phyloP scores from a whole-genome alignment of 2,888 invertebrate species.

The Chaitophorus viminalis region DNA sequence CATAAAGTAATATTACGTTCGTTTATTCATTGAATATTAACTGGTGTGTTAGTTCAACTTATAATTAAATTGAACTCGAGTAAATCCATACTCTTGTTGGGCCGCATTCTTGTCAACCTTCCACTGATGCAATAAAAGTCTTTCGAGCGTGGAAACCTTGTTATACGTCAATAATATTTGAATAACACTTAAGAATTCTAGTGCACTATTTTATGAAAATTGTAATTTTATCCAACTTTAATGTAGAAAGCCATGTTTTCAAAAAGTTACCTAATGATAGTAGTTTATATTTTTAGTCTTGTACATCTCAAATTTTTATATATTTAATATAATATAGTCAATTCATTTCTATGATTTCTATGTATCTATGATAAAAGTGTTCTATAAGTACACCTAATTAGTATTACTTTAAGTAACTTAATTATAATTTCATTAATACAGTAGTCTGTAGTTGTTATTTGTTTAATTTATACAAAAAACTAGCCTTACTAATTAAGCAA shows the following conservation, averaged over 20 bases:
- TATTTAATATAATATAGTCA: neutral
- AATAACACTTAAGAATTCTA: neutral
- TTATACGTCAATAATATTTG: conserved; percentile 36
- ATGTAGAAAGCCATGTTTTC: neutral
- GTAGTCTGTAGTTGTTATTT: neutral
- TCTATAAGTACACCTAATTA: no score
- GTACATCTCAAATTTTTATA: no score
- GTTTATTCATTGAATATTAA: conserved; percentile 32
- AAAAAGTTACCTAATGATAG: neutral
- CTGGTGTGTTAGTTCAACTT: conserved; percentile 3
- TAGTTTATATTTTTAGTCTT: neutral
- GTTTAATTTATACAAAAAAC: neutral
- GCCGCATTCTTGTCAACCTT: conserved; percentile 36
- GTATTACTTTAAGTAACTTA: neutral
- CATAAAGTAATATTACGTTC: conserved; percentile 29
- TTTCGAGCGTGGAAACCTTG: conserved; percentile 13
- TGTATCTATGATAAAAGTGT: neutral
- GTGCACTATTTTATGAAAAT: neutral
- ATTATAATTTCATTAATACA: neutral
- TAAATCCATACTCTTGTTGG: conserved; percentile 12
- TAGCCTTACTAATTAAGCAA: neutral
- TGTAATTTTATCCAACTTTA: neutral
- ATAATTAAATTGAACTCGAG: conserved; percentile 43
- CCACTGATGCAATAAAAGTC: conserved; percentile 27
- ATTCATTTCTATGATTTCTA: neutral